These are phyloP conservation scores for Hirtodrosophila histrioides DNA, from an alignment of 2,888 invertebrate genomes.

Conservation along the genomic window DNA sequence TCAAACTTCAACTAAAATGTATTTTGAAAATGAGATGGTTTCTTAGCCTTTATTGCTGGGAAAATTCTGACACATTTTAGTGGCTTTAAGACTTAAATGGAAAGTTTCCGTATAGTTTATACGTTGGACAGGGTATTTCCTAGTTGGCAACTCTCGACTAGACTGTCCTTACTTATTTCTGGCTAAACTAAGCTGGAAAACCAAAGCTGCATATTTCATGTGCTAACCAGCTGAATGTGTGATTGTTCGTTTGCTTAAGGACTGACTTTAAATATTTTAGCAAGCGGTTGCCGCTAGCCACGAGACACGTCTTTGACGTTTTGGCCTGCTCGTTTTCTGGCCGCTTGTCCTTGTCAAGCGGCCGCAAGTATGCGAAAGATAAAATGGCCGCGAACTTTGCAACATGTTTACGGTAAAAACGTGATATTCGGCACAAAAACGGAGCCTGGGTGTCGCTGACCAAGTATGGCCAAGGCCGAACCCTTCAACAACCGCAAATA, in stretches of 20 bases:
- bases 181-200: slow-evolving; percentile 7
- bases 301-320: slow-evolving; percentile 70
- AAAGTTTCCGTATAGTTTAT: no score
- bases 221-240: slow-evolving; percentile 11
- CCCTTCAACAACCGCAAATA: slow-evolving; percentile 75
- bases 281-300: slow-evolving; percentile 25
- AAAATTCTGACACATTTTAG: no score
- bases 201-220: slow-evolving; percentile 33
- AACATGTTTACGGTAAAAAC: slow-evolving; percentile 81
- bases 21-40: no score
- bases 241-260: slow-evolving; percentile 33
- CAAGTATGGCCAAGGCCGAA: slow-evolving; percentile 73
- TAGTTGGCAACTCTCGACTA: not conserved
- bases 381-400: slow-evolving; percentile 76
- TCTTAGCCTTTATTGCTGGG: no score
- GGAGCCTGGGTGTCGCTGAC: slow-evolving; percentile 45
- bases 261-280: slow-evolving; percentile 71
- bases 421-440: slow-evolving; percentile 75
- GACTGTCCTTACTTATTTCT: not conserved
- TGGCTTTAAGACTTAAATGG: no score
- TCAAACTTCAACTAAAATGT: no score
- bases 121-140: not conserved
- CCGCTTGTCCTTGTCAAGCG: slow-evolving; percentile 26
- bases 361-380: slow-evolving; percentile 64
- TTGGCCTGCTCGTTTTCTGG: slow-evolving; percentile 61